A percentile compares a stretch with the other conserved stretches of the same genome.
Evolutionary conservation across 2,797 vertebrate species (phyloP).

Genomic region (Lophotriccus pileatus): DNA sequence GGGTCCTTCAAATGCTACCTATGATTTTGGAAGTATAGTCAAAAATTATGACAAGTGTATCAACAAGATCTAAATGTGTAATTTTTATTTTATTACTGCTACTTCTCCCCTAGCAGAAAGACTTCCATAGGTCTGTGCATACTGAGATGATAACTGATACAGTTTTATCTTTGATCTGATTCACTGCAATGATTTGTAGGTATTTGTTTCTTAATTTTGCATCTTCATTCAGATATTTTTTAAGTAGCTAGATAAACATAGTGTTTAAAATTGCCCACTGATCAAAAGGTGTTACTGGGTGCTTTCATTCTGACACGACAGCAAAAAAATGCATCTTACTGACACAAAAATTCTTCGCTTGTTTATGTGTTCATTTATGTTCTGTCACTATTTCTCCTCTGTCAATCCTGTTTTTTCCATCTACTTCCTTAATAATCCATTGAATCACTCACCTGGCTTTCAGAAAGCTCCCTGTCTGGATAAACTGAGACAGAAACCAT

Average conservation of each 20-base stretch:
- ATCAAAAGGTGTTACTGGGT: background rate
- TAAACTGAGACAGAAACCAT: background rate
- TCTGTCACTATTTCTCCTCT: conserved; percentile 6
- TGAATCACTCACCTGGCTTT: conserved; percentile 11
- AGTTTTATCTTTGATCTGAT: background rate
- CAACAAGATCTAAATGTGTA: background rate
- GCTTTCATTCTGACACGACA: background rate
- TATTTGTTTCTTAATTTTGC: background rate
- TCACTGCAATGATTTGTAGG: background rate
- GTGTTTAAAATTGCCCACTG: background rate
- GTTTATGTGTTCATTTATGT: background rate
- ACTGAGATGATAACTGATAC: background rate
- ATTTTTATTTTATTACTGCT: background rate
- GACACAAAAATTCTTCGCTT: background rate
- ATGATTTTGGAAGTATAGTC: background rate
- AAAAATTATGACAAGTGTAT: background rate
- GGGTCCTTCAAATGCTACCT: background rate
- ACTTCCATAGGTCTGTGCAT: background rate
- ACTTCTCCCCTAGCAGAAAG: background rate
- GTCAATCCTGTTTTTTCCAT: background rate
- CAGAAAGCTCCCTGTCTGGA: background rate
- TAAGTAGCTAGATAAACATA: background rate
- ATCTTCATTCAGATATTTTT: conserved; percentile 13
- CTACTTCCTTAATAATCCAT: background rate
- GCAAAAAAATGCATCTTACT: background rate